Evolutionary conservation across 2,797 vertebrate species (phyloP).

Genomic region (Acestrorhynchus altus): DNA sequence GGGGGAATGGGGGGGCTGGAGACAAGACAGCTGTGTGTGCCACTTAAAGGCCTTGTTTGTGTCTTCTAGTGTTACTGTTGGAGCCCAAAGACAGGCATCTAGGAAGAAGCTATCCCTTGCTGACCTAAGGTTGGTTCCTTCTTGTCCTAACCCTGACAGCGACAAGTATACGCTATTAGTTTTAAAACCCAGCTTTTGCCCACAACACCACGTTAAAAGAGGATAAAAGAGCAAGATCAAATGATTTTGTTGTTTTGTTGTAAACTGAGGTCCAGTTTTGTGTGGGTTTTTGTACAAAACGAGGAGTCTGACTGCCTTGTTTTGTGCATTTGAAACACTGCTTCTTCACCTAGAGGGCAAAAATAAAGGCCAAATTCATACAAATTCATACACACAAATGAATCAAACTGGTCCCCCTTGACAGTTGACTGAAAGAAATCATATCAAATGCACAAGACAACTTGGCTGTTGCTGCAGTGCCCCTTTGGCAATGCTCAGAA

Average conservation of each 20-base stretch:
- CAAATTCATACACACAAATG: too few relatives aligned
- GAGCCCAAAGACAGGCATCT: slow-evolving; percentile 50
- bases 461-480: too few relatives aligned
- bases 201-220: not conserved
- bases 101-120: slow-evolving; percentile 4
- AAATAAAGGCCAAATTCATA: too few relatives aligned
- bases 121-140: not conserved
- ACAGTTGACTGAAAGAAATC: too few relatives aligned
- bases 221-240: not conserved
- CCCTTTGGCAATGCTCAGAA: too few relatives aligned
- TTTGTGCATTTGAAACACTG: not conserved
- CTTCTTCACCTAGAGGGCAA: too few relatives aligned
- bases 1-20: slow-evolving; percentile 32
- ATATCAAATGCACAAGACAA: too few relatives aligned
- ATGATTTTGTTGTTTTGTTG: not conserved
- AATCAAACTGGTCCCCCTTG: too few relatives aligned
- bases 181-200: not conserved
- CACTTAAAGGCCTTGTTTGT: slow-evolving; percentile 74
- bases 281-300: too few relatives aligned
- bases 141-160: not conserved
- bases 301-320: too few relatives aligned
- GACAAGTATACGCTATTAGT: slow-evolving; percentile 14
- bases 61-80: slow-evolving; percentile 71
- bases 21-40: slow-evolving; percentile 76
- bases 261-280: not conserved